A percentile compares a stretch with the other conserved stretches of the same genome.
Evolutionary conservation across 2,888 invertebrate genomes (phyloP).

Genomic region (Aphelenchoides bicaudatus): DNA sequence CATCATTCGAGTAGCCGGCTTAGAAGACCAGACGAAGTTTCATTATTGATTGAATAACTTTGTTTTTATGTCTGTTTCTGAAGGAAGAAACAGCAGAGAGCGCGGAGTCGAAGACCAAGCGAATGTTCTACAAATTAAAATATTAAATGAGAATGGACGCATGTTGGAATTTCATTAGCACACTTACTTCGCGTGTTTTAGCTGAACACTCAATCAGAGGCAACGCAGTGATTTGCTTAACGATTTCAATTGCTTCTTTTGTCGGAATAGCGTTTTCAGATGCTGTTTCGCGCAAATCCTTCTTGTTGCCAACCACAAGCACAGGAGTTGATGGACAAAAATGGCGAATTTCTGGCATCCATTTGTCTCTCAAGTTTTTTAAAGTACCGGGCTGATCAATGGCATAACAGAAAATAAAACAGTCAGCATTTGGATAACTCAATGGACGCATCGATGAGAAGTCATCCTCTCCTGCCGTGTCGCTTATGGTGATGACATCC

Average conservation of each 20-base stretch:
- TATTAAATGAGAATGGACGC: background rate
- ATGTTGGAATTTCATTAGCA: background rate
- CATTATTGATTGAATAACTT: constrained; percentile 37
- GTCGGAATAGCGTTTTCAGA: constrained; percentile 13
- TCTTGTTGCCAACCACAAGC: constrained; percentile 37
- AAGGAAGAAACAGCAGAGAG: constrained; percentile 33
- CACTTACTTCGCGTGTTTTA: constrained; percentile 29
- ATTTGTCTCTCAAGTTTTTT: constrained; percentile 25
- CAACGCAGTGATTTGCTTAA: constrained; percentile 22
- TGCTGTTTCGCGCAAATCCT: constrained; percentile 30
- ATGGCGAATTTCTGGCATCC: constrained; percentile 36
- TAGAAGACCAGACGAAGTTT: constrained; percentile 35
- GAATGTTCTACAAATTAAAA: constrained; percentile 28
- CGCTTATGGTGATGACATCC: constrained; percentile 31
- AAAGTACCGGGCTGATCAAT: constrained; percentile 34
- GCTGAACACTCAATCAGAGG: constrained; percentile 37
- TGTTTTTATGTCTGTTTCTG: constrained; percentile 29
- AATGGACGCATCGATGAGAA: constrained; percentile 32
- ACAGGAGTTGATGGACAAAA: constrained; percentile 35
- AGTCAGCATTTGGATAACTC: constrained; percentile 35
- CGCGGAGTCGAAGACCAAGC: constrained; percentile 34
- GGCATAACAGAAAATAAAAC: constrained; percentile 35
- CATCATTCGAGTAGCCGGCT: too few relatives aligned
- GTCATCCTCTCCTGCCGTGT: constrained; percentile 36
- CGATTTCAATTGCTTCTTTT: constrained; percentile 27